Evolutionary conservation across 2,113 vertebrate species (phyloP).

Genomic region (Hippocampus guttulatus): DNA sequence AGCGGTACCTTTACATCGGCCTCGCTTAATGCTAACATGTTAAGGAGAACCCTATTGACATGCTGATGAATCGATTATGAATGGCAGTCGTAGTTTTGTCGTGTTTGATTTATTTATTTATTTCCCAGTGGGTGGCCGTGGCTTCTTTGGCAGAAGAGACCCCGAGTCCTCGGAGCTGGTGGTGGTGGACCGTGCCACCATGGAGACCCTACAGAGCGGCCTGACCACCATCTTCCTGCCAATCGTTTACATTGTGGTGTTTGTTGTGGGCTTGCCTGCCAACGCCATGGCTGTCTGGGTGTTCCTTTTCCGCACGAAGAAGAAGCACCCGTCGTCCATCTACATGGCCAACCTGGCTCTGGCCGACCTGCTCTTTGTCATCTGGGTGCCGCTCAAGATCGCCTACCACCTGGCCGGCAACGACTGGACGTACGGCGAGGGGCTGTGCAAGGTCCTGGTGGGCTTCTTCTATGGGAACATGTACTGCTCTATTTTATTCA

Average conservation of each 20-base stretch:
- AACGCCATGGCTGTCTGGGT: slow-evolving; percentile 89
- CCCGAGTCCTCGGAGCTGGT: background rate
- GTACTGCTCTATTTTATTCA: slow-evolving; percentile 94
- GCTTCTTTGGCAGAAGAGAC: background rate
- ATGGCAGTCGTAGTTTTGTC: no score
- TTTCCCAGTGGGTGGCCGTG: slow-evolving; percentile 16
- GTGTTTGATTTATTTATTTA: background rate
- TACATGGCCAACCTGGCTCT: slow-evolving; percentile 93
- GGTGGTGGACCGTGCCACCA: background rate
- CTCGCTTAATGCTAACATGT: no score
- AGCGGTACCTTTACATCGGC: no score
- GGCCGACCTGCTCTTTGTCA: slow-evolving; percentile 86
- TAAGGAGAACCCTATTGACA: no score
- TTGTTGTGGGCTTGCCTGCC: slow-evolving; percentile 80
- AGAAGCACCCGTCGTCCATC: slow-evolving; percentile 82
- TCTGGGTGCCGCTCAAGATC: slow-evolving; percentile 90
- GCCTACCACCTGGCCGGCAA: slow-evolving; percentile 88
- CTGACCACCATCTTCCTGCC: slow-evolving; percentile 88
- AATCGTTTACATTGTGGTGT: slow-evolving; percentile 78
- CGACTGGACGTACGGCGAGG: slow-evolving; percentile 85
- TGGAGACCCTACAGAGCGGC: slow-evolving; percentile 72
- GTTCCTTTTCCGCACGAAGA: slow-evolving; percentile 86
- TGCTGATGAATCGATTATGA: no score
- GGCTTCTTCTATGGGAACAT: slow-evolving; percentile 95
- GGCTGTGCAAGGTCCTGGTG: slow-evolving; percentile 85